Conservation (phyloP, 2,113 vertebrate genomes). For the Noturus placidus region DNA sequence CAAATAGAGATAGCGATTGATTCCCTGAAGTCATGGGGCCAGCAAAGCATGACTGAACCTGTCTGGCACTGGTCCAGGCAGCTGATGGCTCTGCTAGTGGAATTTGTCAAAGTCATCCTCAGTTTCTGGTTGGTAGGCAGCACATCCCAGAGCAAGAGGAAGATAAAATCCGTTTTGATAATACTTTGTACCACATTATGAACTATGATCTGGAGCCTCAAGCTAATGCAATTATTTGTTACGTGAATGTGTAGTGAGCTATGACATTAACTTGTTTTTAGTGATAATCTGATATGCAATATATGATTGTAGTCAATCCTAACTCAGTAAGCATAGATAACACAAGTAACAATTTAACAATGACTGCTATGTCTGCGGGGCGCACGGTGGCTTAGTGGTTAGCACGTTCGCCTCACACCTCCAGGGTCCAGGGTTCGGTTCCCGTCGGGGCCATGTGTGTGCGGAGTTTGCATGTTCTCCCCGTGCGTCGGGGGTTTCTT, state of each 20-base stretch:
- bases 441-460: no score
- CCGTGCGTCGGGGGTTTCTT: no score
- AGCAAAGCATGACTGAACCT: conserved; percentile 50
- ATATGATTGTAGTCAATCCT: neutral
- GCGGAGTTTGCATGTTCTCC: no score
- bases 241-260: neutral
- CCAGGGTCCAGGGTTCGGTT: no score
- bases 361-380: conserved; percentile 19
- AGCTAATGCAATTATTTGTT: conserved; percentile 12
- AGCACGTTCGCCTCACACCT: no score
- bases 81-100: conserved; percentile 42
- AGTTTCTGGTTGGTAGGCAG: conserved; percentile 42
- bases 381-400: no score
- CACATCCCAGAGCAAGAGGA: conserved; percentile 13
- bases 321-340: neutral
- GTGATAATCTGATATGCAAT: neutral
- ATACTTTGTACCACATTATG: neutral
- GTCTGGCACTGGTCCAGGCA: conserved; percentile 40
- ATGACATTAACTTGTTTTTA: neutral
- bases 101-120: conserved; percentile 57
- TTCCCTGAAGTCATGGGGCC: conserved; percentile 43
- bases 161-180: neutral
- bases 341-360: conserved; percentile 6
- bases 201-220: neutral
- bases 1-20: conserved; percentile 59